Base-by-base conservation (phyloP, 2,113 vertebrate species). In the Rhea pennata region DNA sequence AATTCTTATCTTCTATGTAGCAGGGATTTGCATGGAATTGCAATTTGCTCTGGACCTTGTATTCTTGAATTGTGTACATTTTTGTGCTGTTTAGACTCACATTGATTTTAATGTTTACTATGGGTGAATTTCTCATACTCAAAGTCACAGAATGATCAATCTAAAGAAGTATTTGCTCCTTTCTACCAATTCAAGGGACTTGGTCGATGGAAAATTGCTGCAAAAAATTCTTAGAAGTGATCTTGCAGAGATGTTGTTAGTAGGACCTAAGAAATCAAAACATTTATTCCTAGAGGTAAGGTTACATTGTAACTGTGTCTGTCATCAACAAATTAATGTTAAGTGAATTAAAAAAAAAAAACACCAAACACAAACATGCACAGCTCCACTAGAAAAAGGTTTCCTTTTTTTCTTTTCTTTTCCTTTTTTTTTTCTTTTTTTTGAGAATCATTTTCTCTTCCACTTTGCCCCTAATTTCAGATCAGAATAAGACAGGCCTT, bases 141-240 rank as follows among this genome's bases (percentile, higher is more conserved):
- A 50, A 26, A 54, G 40, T 20, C 75, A 64, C 1, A 11, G 76
- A 88, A 84, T 10, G 2, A 64, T 26, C 6, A n/a, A 33, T 82
- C 42, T 83, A 29, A 46, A 80, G 74, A 5, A 77, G 5, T 1
- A 5, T 16, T 19, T 0, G 0, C 21, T 58, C 65, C 13, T 2
- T 75, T 89, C 33, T 59, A 51, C 10, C 19, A 75, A 74, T 29
- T 64, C 14, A 71, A 70, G 31, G n/a, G 22, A 26, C 26, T 29
- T 42, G 10, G 26, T 9, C 36, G 23, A 7, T 14, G 40, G 36
- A 86, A 54, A 83, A 17, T 5, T 61, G 16, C 23, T 65, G 31
- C 15, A 33, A 53, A 84, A 51, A 26, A 31, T 14, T 16, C 40
- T 19, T 51, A 51, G 19, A 11, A 69, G 36, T 20, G 48, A 8